Conservation (phyloP, 2,888 invertebrate genomes). For the Miltochrista miniata region DNA sequence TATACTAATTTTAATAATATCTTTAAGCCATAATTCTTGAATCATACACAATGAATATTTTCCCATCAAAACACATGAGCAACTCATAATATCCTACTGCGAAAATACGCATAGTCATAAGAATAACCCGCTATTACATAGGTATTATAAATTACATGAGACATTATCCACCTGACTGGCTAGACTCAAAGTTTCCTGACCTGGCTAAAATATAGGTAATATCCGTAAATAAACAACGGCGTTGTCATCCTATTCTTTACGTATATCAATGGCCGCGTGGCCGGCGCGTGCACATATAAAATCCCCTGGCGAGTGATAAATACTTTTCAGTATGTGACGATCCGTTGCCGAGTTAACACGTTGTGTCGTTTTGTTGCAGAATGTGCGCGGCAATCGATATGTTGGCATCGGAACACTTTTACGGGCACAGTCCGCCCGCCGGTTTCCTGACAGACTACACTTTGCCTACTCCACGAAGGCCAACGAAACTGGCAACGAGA, state of each 20-base stretch:
- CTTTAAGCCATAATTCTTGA: background rate
- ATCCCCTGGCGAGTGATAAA: constrained; percentile 45
- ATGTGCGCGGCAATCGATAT: constrained; percentile 80
- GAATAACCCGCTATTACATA: background rate
- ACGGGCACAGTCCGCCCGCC: constrained; percentile 88
- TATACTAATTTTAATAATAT: too few relatives aligned
- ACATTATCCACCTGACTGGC: constrained; percentile 4
- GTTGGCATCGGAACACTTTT: constrained; percentile 88
- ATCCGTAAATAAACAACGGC: constrained; percentile 29
- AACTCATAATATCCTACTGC: background rate
- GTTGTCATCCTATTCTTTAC: constrained; percentile 58
- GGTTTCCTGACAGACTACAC: constrained; percentile 85
- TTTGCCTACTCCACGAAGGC: constrained; percentile 58
- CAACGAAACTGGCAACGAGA: constrained; percentile 56
- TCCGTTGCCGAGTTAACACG: constrained; percentile 34
- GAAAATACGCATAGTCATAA: background rate
- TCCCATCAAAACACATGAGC: background rate
- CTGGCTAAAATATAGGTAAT: constrained; percentile 28
- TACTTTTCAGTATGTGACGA: constrained; percentile 66
- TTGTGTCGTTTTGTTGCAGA: constrained; percentile 35
- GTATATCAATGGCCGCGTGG: constrained; percentile 55
- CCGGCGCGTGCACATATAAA: constrained; percentile 59
- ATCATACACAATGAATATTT: background rate
- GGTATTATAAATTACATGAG: constrained; percentile 15
- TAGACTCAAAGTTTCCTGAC: constrained; percentile 49